Base-by-base conservation (phyloP, 1,140 invertebrate species). In the Rhynchophorus ferrugineus region DNA sequence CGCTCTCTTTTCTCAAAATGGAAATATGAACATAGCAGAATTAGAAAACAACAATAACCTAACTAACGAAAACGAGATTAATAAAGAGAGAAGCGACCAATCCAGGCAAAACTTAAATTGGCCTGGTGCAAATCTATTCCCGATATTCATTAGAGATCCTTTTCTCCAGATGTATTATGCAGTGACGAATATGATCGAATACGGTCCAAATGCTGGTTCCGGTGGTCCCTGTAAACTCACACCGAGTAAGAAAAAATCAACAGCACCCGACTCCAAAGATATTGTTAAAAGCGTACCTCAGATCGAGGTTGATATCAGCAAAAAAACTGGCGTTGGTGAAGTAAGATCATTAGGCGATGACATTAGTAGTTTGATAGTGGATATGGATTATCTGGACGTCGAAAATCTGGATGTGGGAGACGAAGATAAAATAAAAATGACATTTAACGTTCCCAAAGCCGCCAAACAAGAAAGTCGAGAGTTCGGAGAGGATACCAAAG, bases 131-230 rank as follows among this genome's bases (percentile, higher is more conserved):
- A 65, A 67, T 42, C 67, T 73, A 36, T 79, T 80, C 59, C 78
- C 77, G 11, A 65, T 79, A 34, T 62, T 77, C 14, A 71, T 78
- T 21, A 75, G 73, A 65, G 75, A 78, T 61, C 77, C 77, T 1
- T 66, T 76, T 22, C 54, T 78, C n/a, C 69, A 69, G 33, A 63
- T 75, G 35, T 71, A 71, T 7, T 74, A 73, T 35, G 71, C 73
- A 0, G 69, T 71, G 54, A 71, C 71, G 9, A 76, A 72, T 56
- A 72, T 79, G 50, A 59, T 80, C 34, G 75, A 80, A 68, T 76
- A 78, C 61, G 78, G 76, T n/a, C 75, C 76, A 53, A 65, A 54
- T 22, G 55, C 57, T 42, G 57, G 58, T 14, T 17, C 24, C 13
- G 55, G 43, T 11, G 51, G 46, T 22, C 50, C 51, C 24, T 62